These are phyloP conservation scores for Limnothrissa miodon DNA, from an alignment of 2,113 vertebrate genomes.

Conservation along the genomic window DNA sequence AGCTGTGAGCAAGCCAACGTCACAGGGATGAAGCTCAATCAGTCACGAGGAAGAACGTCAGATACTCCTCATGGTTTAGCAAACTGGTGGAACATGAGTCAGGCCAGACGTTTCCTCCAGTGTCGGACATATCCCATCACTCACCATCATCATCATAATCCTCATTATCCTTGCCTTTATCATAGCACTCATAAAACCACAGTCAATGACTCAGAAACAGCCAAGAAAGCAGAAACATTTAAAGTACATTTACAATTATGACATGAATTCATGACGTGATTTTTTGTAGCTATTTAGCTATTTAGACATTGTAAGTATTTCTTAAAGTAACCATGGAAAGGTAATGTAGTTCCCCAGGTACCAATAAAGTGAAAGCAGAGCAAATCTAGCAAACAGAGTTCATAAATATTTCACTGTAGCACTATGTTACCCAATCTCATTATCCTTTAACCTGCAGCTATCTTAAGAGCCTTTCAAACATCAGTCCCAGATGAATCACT, in stretches of 20 bases:
- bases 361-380: neutral
- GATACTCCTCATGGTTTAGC: neutral
- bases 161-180: neutral
- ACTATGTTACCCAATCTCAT: neutral
- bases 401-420: neutral
- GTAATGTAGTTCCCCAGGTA: neutral
- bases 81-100: neutral
- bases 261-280: neutral
- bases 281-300: too few species aligned
- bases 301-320: too few species aligned
- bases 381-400: neutral
- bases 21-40: neutral
- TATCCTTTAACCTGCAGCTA: neutral
- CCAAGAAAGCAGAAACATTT: neutral
- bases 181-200: neutral
- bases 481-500: neutral
- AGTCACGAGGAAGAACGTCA: neutral
- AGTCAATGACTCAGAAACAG: neutral
- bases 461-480: neutral
- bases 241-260: neutral
- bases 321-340: neutral
- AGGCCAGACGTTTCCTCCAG: neutral
- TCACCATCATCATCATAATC: too few species aligned
- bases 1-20: neutral
- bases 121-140: neutral